phyloP scores from a whole-genome alignment of 2,888 invertebrate species.

The Eutolmus rufibarbis region DNA sequence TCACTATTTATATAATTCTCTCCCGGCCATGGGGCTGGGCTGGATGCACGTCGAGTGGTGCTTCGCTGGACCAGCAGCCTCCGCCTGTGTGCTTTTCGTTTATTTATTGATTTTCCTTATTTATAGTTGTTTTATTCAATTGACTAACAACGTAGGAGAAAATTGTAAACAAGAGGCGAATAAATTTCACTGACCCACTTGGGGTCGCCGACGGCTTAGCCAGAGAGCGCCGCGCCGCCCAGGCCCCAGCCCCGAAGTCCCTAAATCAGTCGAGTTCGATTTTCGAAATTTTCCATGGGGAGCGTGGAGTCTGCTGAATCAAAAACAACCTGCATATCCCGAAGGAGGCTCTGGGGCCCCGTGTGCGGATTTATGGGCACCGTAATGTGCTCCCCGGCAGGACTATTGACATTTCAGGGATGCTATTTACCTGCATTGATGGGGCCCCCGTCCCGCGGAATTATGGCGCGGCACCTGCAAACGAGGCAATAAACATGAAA shows the following conservation, averaged over 20 bases:
- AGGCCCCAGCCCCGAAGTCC: neutral
- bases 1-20: constrained; percentile 4
- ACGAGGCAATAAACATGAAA: constrained; percentile 20
- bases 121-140: constrained; percentile 31
- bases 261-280: neutral
- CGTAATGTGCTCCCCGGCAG: neutral
- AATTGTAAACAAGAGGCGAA: constrained; percentile 17
- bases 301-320: neutral
- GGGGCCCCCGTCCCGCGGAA: neutral
- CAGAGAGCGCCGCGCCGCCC: neutral
- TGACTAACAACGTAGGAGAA: constrained; percentile 14
- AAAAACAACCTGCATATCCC: neutral
- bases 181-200: constrained; percentile 26
- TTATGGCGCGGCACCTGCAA: neutral
- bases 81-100: neutral
- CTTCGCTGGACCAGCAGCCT: neutral
- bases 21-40: neutral
- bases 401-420: neutral
- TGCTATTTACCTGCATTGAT: neutral
- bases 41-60: neutral
- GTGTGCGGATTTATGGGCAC: neutral
- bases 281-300: neutral
- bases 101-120: constrained; percentile 22
- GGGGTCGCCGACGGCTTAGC: neutral
- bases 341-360: neutral